Base-by-base conservation (phyloP, 2,113 vertebrate genomes). In the Speoplatyrhinus poulsoni region DNA sequence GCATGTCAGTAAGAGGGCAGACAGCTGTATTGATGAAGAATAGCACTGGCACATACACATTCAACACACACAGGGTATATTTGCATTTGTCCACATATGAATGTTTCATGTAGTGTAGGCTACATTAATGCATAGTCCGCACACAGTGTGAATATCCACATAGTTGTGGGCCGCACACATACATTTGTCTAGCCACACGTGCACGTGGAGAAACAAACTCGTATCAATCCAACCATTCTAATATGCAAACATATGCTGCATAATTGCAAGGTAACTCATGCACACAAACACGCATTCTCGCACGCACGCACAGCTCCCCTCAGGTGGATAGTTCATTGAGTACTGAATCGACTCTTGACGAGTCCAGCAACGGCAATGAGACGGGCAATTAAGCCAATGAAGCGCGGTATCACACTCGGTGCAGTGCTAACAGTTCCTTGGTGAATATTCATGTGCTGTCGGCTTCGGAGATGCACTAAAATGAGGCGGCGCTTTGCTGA, bases 341-440 rank as follows among this genome's bases (percentile, higher is more conserved):
- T 90, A 88, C 89, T 78, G 85, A 86, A 88, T 89, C 72, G 72
- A 86, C 79, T 73, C 74, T 81, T 81, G 81, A 83, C 69, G 78
- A 88, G 82, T 81, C 80, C 65, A 26, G 49, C 80, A 62, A 41
- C 77, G 63, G 79, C 82, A 83, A 88, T 62, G 71, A 83, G 75
- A 61, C 62, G 62, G 83, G 82, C 88, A 93, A 92, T 92, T 92
- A 93, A 85, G 76, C 71, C 89, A 92, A 93, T 91, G 87, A 91
- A 83, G 85, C 81, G 79, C 82, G 83, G 75, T 85, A 87, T 90
- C 90, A 89, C 87, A 91, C 81, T 86, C 85, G 88, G 88, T 88
- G 83, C 91, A 87, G 85, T 83, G 85, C 84, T 85, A 84, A 84
- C 88, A 86, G 82, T 73, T 72, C 75, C 69, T 70, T 63, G 8